Conservation (phyloP, 1,140 invertebrate genomes). For the Ruditapes philippinarum region DNA sequence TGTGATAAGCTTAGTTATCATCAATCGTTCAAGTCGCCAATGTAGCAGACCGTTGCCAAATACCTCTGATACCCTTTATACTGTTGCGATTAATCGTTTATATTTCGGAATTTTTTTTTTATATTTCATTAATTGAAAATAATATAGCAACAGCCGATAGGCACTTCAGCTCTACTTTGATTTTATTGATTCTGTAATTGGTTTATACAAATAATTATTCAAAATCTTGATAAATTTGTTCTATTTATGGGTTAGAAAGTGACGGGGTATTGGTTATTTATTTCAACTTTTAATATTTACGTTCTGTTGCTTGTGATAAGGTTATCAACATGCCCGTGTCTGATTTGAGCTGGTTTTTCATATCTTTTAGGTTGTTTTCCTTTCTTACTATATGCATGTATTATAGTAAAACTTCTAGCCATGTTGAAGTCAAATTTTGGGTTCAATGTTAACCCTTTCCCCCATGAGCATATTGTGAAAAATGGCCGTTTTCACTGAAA, state of each 20-base stretch:
- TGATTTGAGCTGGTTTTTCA: too few species aligned
- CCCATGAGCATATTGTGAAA: too few species aligned
- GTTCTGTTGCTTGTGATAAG: too few species aligned
- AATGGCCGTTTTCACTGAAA: too few species aligned
- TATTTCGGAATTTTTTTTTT: background rate
- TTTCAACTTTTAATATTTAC: background rate
- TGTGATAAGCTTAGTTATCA: background rate
- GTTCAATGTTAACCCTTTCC: too few species aligned
- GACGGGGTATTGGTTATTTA: background rate
- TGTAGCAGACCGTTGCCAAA: conserved; percentile 15
- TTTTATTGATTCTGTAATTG: background rate
- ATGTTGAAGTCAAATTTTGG: too few species aligned
- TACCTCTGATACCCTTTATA: background rate
- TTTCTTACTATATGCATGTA: too few species aligned
- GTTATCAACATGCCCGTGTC: too few species aligned
- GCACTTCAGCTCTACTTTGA: background rate
- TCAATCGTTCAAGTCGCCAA: background rate
- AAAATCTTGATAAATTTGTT: background rate
- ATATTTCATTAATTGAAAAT: conserved; percentile 9
- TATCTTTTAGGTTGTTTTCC: too few species aligned
- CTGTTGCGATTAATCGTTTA: conserved; percentile 7
- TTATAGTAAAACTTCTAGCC: too few species aligned
- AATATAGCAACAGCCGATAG: background rate
- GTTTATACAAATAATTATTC: background rate
- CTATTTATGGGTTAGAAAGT: background rate